phyloP scores from a whole-genome alignment of 1,140 invertebrate species.

The Euura lappo region DNA sequence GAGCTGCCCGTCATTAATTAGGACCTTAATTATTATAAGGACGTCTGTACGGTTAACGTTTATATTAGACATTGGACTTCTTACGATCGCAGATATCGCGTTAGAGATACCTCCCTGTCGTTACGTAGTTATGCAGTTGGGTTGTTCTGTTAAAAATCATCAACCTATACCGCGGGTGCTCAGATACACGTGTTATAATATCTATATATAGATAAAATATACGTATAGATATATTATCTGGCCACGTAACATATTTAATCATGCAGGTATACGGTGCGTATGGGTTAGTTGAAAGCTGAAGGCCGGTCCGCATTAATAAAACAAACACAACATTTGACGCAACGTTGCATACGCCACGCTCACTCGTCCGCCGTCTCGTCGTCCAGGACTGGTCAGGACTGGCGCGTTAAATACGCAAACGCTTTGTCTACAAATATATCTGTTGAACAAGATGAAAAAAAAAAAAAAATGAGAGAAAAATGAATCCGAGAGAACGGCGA shows the following conservation, averaged over 20 bases:
- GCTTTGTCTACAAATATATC: too few species aligned
- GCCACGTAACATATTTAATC: neutral
- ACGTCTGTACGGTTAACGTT: neutral
- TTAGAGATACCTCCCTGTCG: neutral
- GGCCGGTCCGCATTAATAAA: constrained; percentile 51
- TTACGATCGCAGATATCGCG: neutral
- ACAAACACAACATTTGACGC: constrained; percentile 52
- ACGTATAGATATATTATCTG: neutral
- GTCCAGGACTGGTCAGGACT: neutral
- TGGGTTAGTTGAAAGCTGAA: constrained; percentile 35
- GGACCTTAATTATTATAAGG: neutral
- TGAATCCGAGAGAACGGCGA: too few species aligned
- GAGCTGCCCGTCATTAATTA: constrained; percentile 1
- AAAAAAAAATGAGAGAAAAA: too few species aligned
- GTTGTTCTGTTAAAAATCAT: too few species aligned
- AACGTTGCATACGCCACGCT: constrained; percentile 37
- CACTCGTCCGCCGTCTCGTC: neutral
- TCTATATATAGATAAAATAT: neutral
- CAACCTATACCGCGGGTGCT: too few species aligned
- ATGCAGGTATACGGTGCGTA: constrained; percentile 3
- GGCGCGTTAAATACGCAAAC: neutral
- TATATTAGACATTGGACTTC: neutral
- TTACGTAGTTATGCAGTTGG: too few species aligned
- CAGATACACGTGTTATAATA: neutral
- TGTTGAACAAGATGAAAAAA: too few species aligned